Evolutionary conservation across 2,888 invertebrate genomes (phyloP).

Genomic region (Rhagonycha lutea): DNA sequence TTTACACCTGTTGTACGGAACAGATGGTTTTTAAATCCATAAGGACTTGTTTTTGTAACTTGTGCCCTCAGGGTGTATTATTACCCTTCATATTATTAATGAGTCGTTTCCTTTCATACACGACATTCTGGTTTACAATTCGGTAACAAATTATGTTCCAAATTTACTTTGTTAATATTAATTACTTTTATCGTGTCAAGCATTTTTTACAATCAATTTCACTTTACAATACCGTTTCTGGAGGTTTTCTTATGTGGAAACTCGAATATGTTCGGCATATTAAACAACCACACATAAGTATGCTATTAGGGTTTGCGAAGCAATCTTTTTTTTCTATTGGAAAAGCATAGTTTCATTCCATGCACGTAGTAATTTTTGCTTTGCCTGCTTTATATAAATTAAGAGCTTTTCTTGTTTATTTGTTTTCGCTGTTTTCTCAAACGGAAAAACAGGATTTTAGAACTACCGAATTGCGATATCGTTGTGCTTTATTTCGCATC

Average conservation of each 20-base stretch:
- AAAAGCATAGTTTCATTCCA: not conserved
- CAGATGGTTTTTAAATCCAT: conserved; percentile 20
- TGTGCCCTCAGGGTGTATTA: conserved; percentile 17
- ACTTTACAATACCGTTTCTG: not conserved
- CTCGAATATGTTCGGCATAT: not conserved
- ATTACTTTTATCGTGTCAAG: not conserved
- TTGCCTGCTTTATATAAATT: not conserved
- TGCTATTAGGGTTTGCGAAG: not conserved
- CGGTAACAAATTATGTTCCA: not conserved
- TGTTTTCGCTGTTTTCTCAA: not conserved
- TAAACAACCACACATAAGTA: not conserved
- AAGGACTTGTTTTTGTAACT: conserved; percentile 21
- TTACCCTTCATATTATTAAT: conserved; percentile 7
- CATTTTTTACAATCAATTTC: not conserved
- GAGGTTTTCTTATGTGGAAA: not conserved
- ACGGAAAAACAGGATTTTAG: not conserved
- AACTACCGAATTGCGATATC: not conserved
- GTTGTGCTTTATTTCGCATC: not conserved
- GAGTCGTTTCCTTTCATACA: not conserved
- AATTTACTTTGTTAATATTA: not conserved
- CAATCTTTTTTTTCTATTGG: not conserved
- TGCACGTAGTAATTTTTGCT: not conserved
- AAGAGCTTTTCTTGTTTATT: not conserved
- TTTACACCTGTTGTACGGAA: conserved; percentile 21
- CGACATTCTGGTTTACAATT: not conserved